Percentiles rank a stretch among this genome's conserved stretches.
These are phyloP conservation scores for Macrocentrus cingulum DNA, from an alignment of 1,140 invertebrate genomes.

Conservation along the genomic window DNA sequence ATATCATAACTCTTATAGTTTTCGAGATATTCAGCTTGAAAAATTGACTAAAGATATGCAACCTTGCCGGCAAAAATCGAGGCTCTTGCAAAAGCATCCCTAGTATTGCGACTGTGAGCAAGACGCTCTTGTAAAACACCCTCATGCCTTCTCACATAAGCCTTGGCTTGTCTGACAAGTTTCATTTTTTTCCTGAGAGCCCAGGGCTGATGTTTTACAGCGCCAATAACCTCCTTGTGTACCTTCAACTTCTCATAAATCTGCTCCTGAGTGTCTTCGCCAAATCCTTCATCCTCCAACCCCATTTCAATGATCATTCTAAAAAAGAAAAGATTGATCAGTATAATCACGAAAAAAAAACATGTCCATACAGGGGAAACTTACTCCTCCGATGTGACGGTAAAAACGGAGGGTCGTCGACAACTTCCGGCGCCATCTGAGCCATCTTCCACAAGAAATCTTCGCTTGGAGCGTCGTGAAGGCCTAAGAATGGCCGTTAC, in stretches of 20 bases:
- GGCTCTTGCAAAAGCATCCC: constrained; percentile 80
- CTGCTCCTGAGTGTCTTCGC: constrained; percentile 75
- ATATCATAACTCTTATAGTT: not conserved
- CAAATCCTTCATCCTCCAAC: constrained; percentile 69
- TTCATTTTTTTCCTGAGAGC: constrained; percentile 83
- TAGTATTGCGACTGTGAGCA: constrained; percentile 82
- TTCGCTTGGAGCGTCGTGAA: constrained; percentile 62
- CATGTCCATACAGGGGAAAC: no score
- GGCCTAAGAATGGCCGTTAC: constrained; percentile 79
- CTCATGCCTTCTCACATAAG: constrained; percentile 85
- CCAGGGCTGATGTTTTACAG: constrained; percentile 87
- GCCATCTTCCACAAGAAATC: constrained; percentile 65
- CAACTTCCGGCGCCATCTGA: constrained; percentile 56
- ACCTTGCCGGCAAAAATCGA: constrained; percentile 77
- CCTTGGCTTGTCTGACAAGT: constrained; percentile 82
- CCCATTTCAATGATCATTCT: constrained; percentile 72
- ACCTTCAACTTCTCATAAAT: constrained; percentile 89
- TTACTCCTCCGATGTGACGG: constrained; percentile 84
- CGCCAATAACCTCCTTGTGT: constrained; percentile 90
- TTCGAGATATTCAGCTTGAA: no score
- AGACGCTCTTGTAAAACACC: constrained; percentile 85
- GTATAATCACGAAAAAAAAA: no score
- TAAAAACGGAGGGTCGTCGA: constrained; percentile 76
- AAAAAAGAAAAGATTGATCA: no score
- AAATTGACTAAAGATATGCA: no score